phyloP scores from a whole-genome alignment of 2,888 invertebrate species.

The Lycaena phlaeas region DNA sequence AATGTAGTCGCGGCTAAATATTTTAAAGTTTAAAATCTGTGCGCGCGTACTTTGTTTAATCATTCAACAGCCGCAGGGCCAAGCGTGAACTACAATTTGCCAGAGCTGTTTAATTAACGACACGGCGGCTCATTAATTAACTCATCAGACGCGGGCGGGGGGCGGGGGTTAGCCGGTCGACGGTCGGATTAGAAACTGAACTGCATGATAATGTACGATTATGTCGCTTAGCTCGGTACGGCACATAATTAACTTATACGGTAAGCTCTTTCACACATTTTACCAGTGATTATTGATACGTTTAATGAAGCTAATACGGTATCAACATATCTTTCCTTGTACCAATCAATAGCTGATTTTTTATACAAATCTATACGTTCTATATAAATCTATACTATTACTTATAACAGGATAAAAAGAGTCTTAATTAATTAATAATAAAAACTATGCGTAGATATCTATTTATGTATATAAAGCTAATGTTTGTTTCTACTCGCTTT shows the following conservation, averaged over 20 bases:
- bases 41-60: slow-evolving; percentile 36
- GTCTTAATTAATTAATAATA: too few relatives aligned
- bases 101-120: slow-evolving; percentile 65
- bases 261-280: slow-evolving; percentile 15
- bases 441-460: too few relatives aligned
- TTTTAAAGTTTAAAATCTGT: not conserved
- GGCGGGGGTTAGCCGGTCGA: slow-evolving; percentile 43
- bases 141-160: slow-evolving; percentile 66
- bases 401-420: too few relatives aligned
- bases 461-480: too few relatives aligned
- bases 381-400: too few relatives aligned
- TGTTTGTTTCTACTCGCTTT: too few relatives aligned
- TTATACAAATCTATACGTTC: too few relatives aligned
- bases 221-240: slow-evolving; percentile 28
- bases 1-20: too few relatives aligned
- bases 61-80: slow-evolving; percentile 41
- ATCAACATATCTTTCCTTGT: too few relatives aligned
- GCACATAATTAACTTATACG: slow-evolving; percentile 22
- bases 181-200: slow-evolving; percentile 48
- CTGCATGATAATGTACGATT: slow-evolving; percentile 49
- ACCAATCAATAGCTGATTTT: too few relatives aligned
- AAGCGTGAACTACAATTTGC: slow-evolving; percentile 59
- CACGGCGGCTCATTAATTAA: slow-evolving; percentile 69
- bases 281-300: not conserved
- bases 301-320: too few relatives aligned